Evolutionary conservation across 1,140 invertebrate genomes (phyloP).

Genomic region (Panulirus ornatus): DNA sequence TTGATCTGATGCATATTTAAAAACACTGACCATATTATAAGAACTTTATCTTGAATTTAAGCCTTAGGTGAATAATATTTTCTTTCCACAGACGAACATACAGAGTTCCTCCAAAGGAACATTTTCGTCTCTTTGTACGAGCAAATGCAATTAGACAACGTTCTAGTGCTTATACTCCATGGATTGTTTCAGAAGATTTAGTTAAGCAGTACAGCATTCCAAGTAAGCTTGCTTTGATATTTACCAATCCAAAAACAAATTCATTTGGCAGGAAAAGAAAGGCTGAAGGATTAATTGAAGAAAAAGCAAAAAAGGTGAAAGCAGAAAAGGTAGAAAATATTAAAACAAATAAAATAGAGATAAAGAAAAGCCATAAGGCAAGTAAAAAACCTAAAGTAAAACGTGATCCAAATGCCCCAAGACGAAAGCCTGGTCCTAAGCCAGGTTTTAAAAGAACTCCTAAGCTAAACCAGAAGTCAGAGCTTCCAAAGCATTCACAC

Average conservation of each 20-base stretch:
- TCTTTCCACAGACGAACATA: conserved; percentile 54
- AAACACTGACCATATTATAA: too few relatives aligned
- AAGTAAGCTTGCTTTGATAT: conserved; percentile 57
- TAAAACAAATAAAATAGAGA: conserved; percentile 5
- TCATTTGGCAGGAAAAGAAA: conserved; percentile 38
- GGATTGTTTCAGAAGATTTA: conserved; percentile 58
- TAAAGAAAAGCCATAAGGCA: background rate
- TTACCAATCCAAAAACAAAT: conserved; percentile 26
- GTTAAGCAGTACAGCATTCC: conserved; percentile 59
- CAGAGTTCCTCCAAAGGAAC: conserved; percentile 60
- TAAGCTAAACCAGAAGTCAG: conserved; percentile 1
- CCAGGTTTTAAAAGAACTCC: conserved; percentile 47
- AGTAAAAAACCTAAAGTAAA: background rate
- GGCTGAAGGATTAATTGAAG: conserved; percentile 29
- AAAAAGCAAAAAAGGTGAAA: conserved; percentile 28
- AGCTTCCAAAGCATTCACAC: background rate
- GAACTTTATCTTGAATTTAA: too few relatives aligned
- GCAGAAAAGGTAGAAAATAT: conserved; percentile 16
- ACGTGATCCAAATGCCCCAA: conserved; percentile 51
- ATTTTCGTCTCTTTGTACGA: conserved; percentile 60
- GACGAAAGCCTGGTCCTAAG: conserved; percentile 56
- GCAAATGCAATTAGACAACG: conserved; percentile 64
- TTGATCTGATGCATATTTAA: too few relatives aligned
- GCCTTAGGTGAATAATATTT: background rate
- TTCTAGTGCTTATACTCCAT: conserved; percentile 51